phyloP scores from a whole-genome alignment of 2,888 invertebrate genomes.

The Oscheius onirici region DNA sequence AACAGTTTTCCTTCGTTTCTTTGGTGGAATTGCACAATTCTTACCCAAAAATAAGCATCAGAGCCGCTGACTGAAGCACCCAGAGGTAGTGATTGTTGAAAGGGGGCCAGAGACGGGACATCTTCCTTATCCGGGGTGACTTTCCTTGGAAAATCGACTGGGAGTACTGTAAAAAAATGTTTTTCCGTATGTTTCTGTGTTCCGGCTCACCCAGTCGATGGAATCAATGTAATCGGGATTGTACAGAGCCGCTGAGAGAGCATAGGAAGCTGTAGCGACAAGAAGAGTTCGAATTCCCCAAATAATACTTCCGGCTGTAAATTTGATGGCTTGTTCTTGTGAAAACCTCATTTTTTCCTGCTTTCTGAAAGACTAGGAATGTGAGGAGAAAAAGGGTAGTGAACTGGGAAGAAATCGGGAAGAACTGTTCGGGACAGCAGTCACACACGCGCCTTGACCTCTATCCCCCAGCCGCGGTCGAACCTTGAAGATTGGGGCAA shows the following conservation, averaged over 20 bases:
- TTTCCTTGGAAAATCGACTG: neutral
- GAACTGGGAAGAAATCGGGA: neutral
- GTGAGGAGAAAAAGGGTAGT: neutral
- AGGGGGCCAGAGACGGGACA: slow-evolving; percentile 9
- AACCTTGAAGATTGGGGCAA: too few relatives aligned
- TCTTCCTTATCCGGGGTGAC: neutral
- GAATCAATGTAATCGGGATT: neutral
- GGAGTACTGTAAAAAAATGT: neutral
- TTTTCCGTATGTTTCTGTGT: too few relatives aligned
- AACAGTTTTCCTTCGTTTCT: neutral
- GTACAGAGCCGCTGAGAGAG: neutral
- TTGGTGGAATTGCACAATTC: neutral
- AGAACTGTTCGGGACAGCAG: neutral
- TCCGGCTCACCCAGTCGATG: neutral
- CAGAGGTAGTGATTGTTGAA: neutral
- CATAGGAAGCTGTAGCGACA: neutral
- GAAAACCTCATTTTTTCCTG: neutral
- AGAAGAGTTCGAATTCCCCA: neutral
- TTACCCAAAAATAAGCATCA: slow-evolving; percentile 17
- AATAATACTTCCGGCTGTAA: neutral
- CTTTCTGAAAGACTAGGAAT: neutral
- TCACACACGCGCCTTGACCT: slow-evolving; percentile 20
- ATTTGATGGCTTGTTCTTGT: neutral
- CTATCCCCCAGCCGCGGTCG: neutral
- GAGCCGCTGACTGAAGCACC: neutral